Conservation (phyloP, 2,113 vertebrate species). For the Sitta europaea region DNA sequence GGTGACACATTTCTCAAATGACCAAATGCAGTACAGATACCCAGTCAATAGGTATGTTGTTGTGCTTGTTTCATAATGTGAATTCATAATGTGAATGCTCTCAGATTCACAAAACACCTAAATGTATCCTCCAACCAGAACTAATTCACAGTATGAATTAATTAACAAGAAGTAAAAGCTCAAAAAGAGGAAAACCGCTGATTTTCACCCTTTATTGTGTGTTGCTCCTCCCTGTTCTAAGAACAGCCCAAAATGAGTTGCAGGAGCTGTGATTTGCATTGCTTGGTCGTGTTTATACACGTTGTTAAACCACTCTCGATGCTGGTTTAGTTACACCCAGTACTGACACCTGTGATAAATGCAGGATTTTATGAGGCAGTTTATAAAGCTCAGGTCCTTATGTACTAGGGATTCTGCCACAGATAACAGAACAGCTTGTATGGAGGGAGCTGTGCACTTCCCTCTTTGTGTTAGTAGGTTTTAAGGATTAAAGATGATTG, state of each 20-base stretch:
- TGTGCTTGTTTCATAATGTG: neutral
- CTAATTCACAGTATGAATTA: conserved; percentile 1
- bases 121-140: conserved; percentile 4
- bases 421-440: neutral
- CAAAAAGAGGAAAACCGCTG: neutral
- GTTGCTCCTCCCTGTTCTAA: neutral
- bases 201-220: neutral
- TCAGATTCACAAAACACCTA: neutral
- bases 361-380: neutral
- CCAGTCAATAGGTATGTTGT: neutral
- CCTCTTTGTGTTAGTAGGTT: neutral
- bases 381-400: neutral
- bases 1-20: neutral
- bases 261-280: conserved; percentile 38
- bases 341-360: neutral
- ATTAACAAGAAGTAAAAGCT: neutral
- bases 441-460: neutral
- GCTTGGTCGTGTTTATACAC: conserved; percentile 18
- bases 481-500: neutral
- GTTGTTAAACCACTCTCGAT: conserved; percentile 1
- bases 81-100: neutral
- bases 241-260: neutral
- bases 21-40: neutral
- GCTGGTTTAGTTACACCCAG: conserved; percentile 32
- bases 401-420: neutral